Evolutionary conservation across 2,113 vertebrate genomes (phyloP).

Genomic region (Colossoma macropomum): DNA sequence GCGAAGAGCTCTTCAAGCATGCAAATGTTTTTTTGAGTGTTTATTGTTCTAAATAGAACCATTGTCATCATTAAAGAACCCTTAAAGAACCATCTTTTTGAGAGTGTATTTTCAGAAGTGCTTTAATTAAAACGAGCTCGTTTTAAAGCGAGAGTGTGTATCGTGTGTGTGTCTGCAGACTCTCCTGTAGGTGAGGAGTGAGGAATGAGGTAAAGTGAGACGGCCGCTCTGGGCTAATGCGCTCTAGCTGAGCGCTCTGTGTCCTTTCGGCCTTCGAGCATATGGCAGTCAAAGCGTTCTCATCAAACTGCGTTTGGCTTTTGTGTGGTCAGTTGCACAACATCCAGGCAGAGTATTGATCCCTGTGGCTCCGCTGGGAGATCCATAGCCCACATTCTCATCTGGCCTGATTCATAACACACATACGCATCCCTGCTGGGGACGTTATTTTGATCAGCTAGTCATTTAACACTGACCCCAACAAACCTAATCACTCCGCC

Average conservation of each 20-base stretch:
- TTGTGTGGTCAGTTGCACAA: constrained; percentile 27
- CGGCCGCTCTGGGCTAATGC: neutral
- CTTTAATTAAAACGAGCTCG: too few species aligned
- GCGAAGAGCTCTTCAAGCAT: too few species aligned
- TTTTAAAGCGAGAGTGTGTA: too few species aligned
- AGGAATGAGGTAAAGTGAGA: neutral
- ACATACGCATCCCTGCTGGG: neutral
- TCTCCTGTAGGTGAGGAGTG: neutral
- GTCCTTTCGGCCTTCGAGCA: constrained; percentile 26
- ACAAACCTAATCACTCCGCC: constrained; percentile 36
- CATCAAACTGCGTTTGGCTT: constrained; percentile 41
- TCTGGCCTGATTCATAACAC: constrained; percentile 6
- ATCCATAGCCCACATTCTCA: constrained; percentile 38
- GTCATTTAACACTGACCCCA: constrained; percentile 19
- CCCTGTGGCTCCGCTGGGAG: constrained; percentile 12
- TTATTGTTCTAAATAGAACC: too few species aligned
- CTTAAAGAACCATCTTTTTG: too few species aligned
- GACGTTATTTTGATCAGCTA: constrained; percentile 43
- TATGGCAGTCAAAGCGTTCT: constrained; percentile 2
- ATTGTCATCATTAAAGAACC: too few species aligned
- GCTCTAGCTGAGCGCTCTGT: neutral
- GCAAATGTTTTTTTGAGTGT: too few species aligned
- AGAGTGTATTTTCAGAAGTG: too few species aligned
- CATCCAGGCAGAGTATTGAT: constrained; percentile 42
- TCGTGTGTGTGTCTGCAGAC: too few species aligned